These are phyloP conservation scores for Fukomys damarensis DNA, from an alignment of 2,113 vertebrate genomes.

Conservation along the genomic window DNA sequence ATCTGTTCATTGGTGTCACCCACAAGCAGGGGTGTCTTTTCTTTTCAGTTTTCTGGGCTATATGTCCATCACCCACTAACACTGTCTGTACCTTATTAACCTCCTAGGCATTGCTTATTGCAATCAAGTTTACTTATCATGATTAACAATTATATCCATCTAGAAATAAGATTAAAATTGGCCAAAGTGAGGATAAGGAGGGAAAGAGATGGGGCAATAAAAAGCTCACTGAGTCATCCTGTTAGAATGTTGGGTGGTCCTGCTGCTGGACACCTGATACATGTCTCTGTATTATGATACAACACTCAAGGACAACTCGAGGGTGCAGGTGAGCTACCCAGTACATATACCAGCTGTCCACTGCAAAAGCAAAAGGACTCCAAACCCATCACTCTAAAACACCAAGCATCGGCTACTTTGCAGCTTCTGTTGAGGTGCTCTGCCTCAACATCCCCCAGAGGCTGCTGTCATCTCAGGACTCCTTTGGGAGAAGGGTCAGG, in stretches of 20 bases:
- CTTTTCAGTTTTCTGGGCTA: background rate
- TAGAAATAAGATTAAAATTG: background rate
- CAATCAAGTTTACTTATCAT: background rate
- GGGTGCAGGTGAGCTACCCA: rapidly evolving
- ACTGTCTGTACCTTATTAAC: background rate
- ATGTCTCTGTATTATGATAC: background rate
- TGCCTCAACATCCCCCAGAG: background rate
- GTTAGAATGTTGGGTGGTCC: background rate
- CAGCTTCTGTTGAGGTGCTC: background rate
- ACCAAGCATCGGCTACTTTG: background rate
- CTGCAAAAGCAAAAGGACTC: background rate
- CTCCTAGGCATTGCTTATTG: background rate
- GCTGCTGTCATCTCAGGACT: background rate
- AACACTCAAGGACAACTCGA: background rate
- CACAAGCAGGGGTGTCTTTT: background rate
- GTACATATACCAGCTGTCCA: background rate
- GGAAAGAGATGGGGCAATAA: no score
- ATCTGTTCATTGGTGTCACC: background rate
- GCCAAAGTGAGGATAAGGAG: background rate
- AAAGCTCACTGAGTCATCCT: background rate
- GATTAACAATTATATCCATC: background rate
- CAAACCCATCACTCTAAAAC: background rate
- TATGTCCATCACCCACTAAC: background rate
- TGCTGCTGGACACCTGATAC: background rate
- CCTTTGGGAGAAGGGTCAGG: no score